Percentiles rank a stretch among this genome's conserved stretches.
These are phyloP conservation scores for Drosophila borealis DNA, from an alignment of 2,888 invertebrate species.

Conservation along the genomic window DNA sequence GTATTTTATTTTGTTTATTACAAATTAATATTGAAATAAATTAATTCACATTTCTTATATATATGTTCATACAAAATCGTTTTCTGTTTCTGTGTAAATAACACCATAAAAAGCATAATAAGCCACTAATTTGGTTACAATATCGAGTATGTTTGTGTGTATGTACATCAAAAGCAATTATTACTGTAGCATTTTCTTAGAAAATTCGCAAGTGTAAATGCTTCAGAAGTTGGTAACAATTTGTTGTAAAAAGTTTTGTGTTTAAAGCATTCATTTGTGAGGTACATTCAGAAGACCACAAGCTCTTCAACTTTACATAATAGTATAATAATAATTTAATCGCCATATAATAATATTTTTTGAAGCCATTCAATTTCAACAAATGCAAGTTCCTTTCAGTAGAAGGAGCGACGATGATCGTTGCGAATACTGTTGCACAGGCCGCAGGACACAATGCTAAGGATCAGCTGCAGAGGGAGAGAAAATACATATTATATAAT, in stretches of 20 bases:
- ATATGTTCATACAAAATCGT: constrained; percentile 11
- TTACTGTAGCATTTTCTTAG: constrained; percentile 3
- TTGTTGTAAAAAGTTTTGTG: not conserved
- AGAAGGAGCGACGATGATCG: constrained; percentile 89
- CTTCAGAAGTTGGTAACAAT: constrained; percentile 10
- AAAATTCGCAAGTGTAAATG: constrained; percentile 5
- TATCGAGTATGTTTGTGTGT: constrained; percentile 11
- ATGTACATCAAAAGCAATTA: constrained; percentile 27
- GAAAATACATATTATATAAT: not conserved
- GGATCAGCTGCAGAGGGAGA: constrained; percentile 84
- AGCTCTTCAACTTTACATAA: constrained; percentile 15
- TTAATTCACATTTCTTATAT: constrained; percentile 43
- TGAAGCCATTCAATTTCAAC: constrained; percentile 40
- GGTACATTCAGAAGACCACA: constrained; percentile 9
- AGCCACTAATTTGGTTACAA: constrained; percentile 14
- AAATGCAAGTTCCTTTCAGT: constrained; percentile 84
- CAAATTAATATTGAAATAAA: constrained; percentile 51
- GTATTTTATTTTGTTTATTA: constrained; percentile 35
- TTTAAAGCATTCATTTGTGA: constrained; percentile 10
- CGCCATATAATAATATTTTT: constrained; percentile 13
- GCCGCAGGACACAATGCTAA: constrained; percentile 93
- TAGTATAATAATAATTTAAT: constrained; percentile 37
- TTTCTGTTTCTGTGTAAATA: constrained; percentile 7
- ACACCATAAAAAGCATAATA: constrained; percentile 19
- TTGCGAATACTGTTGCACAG: constrained; percentile 94